phyloP scores from a whole-genome alignment of 2,113 vertebrate species.

The Phalacrocorax brasilianus region DNA sequence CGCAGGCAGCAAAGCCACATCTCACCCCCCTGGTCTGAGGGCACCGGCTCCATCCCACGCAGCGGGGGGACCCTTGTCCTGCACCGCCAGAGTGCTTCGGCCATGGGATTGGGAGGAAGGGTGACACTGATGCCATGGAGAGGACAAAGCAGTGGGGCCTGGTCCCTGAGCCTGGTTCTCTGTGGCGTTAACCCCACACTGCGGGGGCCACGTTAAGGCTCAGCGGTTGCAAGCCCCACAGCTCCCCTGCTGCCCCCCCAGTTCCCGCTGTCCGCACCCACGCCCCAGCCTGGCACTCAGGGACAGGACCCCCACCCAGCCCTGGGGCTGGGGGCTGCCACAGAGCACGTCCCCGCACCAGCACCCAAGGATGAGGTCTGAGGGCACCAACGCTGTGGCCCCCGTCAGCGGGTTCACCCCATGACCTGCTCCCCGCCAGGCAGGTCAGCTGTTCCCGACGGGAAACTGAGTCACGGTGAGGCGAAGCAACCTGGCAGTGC shows the following conservation, averaged over 20 bases:
- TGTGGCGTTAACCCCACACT: not conserved
- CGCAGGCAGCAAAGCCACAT: not conserved
- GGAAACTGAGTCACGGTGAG: slow-evolving; percentile 33
- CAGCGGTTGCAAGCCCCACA: not conserved
- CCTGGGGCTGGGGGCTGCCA: not conserved
- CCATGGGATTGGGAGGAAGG: not conserved
- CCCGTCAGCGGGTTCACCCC: not conserved
- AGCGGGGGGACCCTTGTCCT: not conserved
- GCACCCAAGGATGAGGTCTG: accelerated
- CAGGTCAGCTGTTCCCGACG: not conserved
- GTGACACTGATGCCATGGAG: not conserved
- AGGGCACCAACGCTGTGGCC: accelerated
- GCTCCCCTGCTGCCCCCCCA: too few species aligned
- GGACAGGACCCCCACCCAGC: accelerated
- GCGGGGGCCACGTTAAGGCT: accelerated
- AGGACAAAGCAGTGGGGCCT: not conserved
- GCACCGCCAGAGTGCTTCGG: accelerated
- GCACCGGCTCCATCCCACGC: not conserved
- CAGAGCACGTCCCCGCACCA: accelerated
- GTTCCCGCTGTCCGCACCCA: accelerated
- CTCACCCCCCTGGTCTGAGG: not conserved
- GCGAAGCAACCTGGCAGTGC: not conserved
- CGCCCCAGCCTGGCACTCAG: not conserved
- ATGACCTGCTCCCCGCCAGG: not conserved
- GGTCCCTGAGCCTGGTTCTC: not conserved